Percentiles rank a stretch among this genome's conserved stretches.
These are phyloP conservation scores for Phocoena sinus DNA, from an alignment of 2,113 vertebrate genomes.

Conservation along the genomic window DNA sequence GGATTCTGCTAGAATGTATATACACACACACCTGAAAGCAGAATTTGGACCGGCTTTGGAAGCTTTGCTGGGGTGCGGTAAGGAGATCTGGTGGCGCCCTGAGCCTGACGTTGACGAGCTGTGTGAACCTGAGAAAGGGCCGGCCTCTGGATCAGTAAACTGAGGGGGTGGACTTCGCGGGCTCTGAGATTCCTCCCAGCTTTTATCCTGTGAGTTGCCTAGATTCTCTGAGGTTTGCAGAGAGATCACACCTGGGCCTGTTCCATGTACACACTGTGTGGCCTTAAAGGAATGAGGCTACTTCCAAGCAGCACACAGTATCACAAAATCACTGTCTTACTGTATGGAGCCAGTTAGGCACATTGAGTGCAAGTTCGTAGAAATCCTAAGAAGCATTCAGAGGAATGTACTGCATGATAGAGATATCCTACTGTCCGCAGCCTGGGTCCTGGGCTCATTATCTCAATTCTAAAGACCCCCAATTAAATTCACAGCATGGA, in stretches of 20 bases:
- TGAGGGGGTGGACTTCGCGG: background rate
- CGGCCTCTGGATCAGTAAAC: background rate
- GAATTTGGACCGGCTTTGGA: background rate
- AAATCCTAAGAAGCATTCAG: background rate
- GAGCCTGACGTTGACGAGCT: accelerated
- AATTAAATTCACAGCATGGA: background rate
- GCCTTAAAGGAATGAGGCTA: background rate
- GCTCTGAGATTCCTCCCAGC: background rate
- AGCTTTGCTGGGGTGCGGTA: background rate
- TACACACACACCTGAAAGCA: background rate
- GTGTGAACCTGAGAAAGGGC: background rate
- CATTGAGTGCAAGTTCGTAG: accelerated
- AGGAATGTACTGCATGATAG: background rate
- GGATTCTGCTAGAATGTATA: background rate
- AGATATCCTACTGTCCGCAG: background rate
- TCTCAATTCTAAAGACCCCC: background rate
- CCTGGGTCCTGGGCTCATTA: background rate
- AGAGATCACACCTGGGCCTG: background rate
- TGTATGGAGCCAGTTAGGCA: background rate
- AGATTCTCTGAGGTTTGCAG: background rate
- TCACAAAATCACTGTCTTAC: no score
- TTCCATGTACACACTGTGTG: background rate
- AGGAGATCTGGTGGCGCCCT: background rate
- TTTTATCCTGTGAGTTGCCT: background rate
- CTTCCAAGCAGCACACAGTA: background rate